Base-by-base conservation (phyloP, 1,140 invertebrate genomes). In the Pantala flavescens region DNA sequence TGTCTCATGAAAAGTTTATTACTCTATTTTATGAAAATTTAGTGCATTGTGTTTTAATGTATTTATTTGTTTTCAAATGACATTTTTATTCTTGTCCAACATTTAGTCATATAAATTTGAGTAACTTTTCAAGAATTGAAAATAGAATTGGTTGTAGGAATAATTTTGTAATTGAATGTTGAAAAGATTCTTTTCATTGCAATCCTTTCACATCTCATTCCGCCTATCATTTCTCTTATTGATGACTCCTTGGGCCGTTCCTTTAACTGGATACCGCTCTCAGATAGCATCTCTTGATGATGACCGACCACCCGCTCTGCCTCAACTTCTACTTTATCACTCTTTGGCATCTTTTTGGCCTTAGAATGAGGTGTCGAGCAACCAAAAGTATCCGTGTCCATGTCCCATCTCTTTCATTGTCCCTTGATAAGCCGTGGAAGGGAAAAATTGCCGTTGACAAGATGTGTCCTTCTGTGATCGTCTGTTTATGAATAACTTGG, bases 371-470 rank as follows among this genome's bases (percentile, higher is more conserved):
- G 49, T 63, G 49, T 63, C 49, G 49, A 63, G 49, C 49, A 63
- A 5, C 12, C 3, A 63, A 63, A 63, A 63, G 49, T 63, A 63
- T 63, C 49, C 49, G n/a, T 63, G 49, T 63, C 49, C 49, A 63
- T 63, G 49, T 63, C 49, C 49, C 49, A 63, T 63, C 49, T 63
- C 49, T 19, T 21, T 12, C 49, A 63, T 1, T 63, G 49, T 63
- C 49, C n/a, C 12, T 63, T 63, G 49, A 63, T 63, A 63, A 63
- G 49, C 49, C 2, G 49, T 3, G 12, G 49, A 63, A 63, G 49
- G 49, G 49, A 63, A 63, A 63, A 63, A 63, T 63, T 63, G 49
- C 49, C 49, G 49, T 63, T 63, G 49, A 63, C 49, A 63, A 1
- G 49, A 63, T 12, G 12, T 63, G 49, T 63, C 49, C 49, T 14